Base-by-base conservation (phyloP, 2,888 invertebrate species). In the Lysandra bellargus region DNA sequence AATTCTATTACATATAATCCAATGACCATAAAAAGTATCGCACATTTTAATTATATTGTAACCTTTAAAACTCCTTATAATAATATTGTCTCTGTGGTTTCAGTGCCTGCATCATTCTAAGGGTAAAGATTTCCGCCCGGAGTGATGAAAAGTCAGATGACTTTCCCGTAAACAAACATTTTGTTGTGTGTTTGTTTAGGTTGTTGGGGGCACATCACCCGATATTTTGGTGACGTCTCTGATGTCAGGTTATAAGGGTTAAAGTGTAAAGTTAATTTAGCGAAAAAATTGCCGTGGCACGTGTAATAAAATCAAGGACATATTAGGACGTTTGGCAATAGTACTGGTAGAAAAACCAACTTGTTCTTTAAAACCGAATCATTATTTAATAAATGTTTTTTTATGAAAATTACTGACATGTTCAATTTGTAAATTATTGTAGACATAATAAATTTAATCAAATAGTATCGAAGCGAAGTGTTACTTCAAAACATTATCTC, bases 61-160 rank as follows among this genome's bases (percentile, higher is more conserved):
- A 6, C 23, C 14, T 61, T 61, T n/a, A 23, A 6, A 61, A 61
- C 4, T 57, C 4, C 1, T 57, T 57, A 14, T 53, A 12, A 14
- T 53, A 12, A 33, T 1, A 33, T 17, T 1, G 4, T 17, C 4
- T 4, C 17, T 57, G 57, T 17, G 1, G 57, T 17, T 17, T 57
- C 57, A 57, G 12, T 49, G 49, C 9, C 49, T 57, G 17, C 57
- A 57, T 57, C 57, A 17, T 4, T 53, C 17, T 61, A 61, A 12
- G 37, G 4, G 33, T 69, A 17, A 37, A 69, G 7, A 37, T 33
- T 69, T 4, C 14, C 14, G 4, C 4, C 23, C 30, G 12, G 12
- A 12, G 9, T 17, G 69, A 69, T 69, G 33, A 64, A 37, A 69
- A 69, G 69, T 69, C 69, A 69, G 69, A 69, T 69, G 69, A 69